A percentile compares a stretch with the other conserved stretches of the same genome.
phyloP scores from a whole-genome alignment of 2,888 invertebrate species.

The Neoscelio sp. region DNA sequence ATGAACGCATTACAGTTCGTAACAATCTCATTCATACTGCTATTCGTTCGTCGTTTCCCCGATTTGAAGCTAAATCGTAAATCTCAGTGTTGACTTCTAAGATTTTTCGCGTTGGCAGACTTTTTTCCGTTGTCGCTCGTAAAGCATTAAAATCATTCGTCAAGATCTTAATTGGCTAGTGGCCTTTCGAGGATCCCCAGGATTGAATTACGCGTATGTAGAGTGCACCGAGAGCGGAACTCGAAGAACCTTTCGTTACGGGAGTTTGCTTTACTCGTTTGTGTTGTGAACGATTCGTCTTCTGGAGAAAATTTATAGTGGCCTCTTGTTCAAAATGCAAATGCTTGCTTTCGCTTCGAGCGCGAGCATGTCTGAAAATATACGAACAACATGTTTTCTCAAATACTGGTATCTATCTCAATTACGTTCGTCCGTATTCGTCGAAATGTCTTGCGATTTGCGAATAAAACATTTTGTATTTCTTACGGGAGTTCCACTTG shows the following conservation, averaged over 20 bases:
- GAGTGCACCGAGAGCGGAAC: conserved; percentile 50
- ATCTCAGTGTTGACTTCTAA: conserved; percentile 25
- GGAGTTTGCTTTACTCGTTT: conserved; percentile 55
- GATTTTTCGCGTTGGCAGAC: conserved; percentile 35
- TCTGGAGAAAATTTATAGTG: conserved; percentile 49
- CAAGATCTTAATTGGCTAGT: conserved; percentile 68
- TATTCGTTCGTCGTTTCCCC: conserved; percentile 17
- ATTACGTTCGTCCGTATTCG: conserved; percentile 39
- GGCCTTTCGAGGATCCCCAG: conserved; percentile 43
- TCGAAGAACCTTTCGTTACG: conserved; percentile 60
- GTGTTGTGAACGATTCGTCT: conserved; percentile 58
- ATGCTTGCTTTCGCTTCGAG: conserved; percentile 40
- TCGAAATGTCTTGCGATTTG: conserved; percentile 12
- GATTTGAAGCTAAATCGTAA: conserved; percentile 32
- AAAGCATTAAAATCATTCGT: conserved; percentile 66
- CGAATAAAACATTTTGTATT: too few relatives aligned
- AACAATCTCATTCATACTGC: conserved; percentile 24
- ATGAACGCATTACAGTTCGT: conserved; percentile 18
- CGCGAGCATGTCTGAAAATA: conserved; percentile 37
- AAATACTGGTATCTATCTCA: conserved; percentile 45
- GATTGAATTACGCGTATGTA: conserved; percentile 59
- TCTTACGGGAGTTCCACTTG: background rate
- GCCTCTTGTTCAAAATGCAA: conserved; percentile 58
- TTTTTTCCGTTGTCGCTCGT: conserved; percentile 40
- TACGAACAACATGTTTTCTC: conserved; percentile 32